Evolutionary conservation across 2,888 invertebrate species (phyloP).

Genomic region (Slavum lentiscoides): DNA sequence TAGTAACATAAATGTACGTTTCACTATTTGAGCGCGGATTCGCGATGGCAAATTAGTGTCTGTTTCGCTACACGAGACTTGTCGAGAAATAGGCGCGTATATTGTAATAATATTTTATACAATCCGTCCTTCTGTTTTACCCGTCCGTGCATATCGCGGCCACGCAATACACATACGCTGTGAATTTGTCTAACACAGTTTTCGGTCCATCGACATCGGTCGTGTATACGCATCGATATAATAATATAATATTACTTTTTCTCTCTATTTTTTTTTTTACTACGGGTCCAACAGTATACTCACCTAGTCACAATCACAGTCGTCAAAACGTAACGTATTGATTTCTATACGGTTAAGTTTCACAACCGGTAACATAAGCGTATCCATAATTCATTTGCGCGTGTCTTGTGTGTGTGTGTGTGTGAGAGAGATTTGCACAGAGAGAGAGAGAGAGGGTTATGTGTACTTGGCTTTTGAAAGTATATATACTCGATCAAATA

Average conservation of each 20-base stretch:
- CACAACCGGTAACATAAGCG: constrained; percentile 13
- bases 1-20: too few species aligned
- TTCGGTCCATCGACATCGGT: constrained; percentile 2
- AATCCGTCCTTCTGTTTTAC: not conserved
- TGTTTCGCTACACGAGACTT: too few species aligned
- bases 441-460: too few species aligned
- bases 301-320: not conserved
- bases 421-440: not conserved
- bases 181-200: constrained; percentile 4
- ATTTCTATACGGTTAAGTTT: constrained; percentile 33
- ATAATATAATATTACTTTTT: not conserved
- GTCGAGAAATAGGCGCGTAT: too few species aligned
- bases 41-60: too few species aligned
- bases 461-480: constrained; percentile 4
- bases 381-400: constrained; percentile 18
- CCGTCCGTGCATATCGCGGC: constrained; percentile 15
- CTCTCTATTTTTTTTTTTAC: not conserved
- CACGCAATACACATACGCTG: constrained; percentile 1
- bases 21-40: too few species aligned
- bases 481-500: not conserved
- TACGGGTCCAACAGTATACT: not conserved
- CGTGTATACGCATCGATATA: not conserved
- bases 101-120: too few species aligned
- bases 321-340: not conserved
- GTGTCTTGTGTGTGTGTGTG: not conserved